phyloP scores from a whole-genome alignment of 1,140 invertebrate genomes.

The Pteromalus puparum region DNA sequence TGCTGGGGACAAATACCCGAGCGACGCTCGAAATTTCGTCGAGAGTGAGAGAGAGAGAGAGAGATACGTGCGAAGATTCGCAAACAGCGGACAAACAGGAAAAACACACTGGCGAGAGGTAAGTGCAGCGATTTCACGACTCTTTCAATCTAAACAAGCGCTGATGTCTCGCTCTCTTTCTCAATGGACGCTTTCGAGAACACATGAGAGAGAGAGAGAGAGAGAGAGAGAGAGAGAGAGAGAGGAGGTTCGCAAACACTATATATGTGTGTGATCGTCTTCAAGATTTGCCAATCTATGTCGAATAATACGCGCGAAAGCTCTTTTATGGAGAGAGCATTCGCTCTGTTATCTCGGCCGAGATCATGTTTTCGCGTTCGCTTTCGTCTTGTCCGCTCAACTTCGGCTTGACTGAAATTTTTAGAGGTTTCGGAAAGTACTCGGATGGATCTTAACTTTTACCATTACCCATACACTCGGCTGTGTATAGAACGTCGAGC shows the following conservation, averaged over 20 bases:
- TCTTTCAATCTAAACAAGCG: slow-evolving; percentile 2
- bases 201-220: too few species aligned
- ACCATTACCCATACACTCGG: not conserved
- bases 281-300: not conserved
- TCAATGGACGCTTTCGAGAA: not conserved
- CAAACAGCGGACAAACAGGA: not conserved
- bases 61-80: slow-evolving; percentile 14
- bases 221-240: too few species aligned
- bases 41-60: not conserved
- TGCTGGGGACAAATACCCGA: slow-evolving; percentile 7
- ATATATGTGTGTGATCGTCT: too few species aligned
- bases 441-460: not conserved
- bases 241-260: too few species aligned
- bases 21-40: not conserved
- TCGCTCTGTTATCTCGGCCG: not conserved
- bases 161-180: not conserved
- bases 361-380: not conserved
- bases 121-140: slow-evolving; percentile 3
- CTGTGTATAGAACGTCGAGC: not conserved
- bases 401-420: not conserved
- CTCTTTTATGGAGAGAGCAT: not conserved
- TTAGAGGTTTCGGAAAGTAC: not conserved
- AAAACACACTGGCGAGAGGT: not conserved
- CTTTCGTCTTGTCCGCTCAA: not conserved
- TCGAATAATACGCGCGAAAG: slow-evolving; percentile 19